phyloP scores from a whole-genome alignment of 1,140 invertebrate genomes.

The Bradysia coprophila region DNA sequence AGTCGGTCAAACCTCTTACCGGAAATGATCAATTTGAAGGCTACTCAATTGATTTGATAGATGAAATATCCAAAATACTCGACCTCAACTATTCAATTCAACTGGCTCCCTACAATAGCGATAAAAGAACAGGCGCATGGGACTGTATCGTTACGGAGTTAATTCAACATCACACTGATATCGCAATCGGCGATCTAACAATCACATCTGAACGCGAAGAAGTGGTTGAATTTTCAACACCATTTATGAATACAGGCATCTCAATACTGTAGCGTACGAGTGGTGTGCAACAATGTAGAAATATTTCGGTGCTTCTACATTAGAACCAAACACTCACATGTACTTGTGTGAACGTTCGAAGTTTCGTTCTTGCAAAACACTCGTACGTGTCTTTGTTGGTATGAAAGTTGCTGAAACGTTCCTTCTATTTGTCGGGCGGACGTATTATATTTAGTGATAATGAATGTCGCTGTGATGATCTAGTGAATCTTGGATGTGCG shows the following conservation, averaged over 20 bases:
- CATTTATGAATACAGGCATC: slow-evolving; percentile 79
- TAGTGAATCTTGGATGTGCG: too few relatives aligned
- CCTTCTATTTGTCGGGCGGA: too few relatives aligned
- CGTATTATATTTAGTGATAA: too few relatives aligned
- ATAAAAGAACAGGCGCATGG: slow-evolving; percentile 66
- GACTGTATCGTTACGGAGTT: slow-evolving; percentile 82
- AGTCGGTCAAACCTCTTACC: too few relatives aligned
- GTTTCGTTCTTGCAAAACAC: too few relatives aligned
- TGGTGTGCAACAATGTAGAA: slow-evolving; percentile 62
- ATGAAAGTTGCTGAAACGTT: slow-evolving; percentile 54
- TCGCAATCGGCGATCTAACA: slow-evolving; percentile 77
- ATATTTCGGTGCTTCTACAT: too few relatives aligned
- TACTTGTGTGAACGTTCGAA: too few relatives aligned
- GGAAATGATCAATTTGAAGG: too few relatives aligned
- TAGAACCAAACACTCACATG: too few relatives aligned
- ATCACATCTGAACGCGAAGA: slow-evolving; percentile 72
- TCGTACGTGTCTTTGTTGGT: too few relatives aligned
- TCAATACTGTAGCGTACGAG: slow-evolving; percentile 72
- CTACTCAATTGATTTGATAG: too few relatives aligned
- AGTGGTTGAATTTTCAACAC: slow-evolving; percentile 76
- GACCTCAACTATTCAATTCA: slow-evolving; percentile 74
- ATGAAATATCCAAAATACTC: slow-evolving; percentile 61
- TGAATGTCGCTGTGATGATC: too few relatives aligned
- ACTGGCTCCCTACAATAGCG: slow-evolving; percentile 52
- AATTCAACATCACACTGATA: slow-evolving; percentile 61